A percentile compares a stretch with the other conserved stretches of the same genome.
phyloP scores from a whole-genome alignment of 2,888 invertebrate genomes.

The Alloplasta piceator region DNA sequence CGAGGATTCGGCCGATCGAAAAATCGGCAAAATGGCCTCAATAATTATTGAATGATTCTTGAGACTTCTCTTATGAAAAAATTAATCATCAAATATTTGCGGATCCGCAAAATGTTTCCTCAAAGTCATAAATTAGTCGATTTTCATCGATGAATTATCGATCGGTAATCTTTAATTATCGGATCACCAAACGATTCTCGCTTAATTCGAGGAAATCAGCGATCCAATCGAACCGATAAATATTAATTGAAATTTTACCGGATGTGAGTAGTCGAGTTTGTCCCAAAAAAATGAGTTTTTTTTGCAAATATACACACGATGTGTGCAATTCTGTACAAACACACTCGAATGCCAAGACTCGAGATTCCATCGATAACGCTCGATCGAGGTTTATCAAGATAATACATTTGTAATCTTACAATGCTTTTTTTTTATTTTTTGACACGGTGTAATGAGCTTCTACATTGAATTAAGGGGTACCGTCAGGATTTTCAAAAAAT shows the following conservation, averaged over 20 bases:
- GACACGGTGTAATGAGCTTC: not conserved
- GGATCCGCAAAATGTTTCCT: too few species aligned
- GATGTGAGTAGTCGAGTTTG: not conserved
- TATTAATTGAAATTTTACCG: not conserved
- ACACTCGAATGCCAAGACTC: not conserved
- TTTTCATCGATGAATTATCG: constrained; percentile 2
- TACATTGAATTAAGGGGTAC: too few species aligned
- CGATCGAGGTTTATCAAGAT: not conserved
- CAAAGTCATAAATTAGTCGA: too few species aligned
- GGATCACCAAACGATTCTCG: not conserved
- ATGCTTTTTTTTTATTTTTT: not conserved
- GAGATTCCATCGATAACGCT: not conserved
- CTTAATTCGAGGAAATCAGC: not conserved
- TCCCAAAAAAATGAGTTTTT: not conserved
- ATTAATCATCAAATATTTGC: too few species aligned
- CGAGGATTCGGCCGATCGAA: too few species aligned
- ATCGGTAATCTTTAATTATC: not conserved
- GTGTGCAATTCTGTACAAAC: not conserved
- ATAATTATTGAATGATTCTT: too few species aligned
- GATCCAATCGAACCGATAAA: not conserved
- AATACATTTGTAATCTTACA: not conserved
- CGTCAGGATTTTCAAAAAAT: too few species aligned
- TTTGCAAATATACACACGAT: not conserved
- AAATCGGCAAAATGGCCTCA: too few species aligned
- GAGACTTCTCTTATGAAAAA: too few species aligned